Base-by-base conservation (phyloP, 1,140 invertebrate species). In the Globodera rostochiensis region DNA sequence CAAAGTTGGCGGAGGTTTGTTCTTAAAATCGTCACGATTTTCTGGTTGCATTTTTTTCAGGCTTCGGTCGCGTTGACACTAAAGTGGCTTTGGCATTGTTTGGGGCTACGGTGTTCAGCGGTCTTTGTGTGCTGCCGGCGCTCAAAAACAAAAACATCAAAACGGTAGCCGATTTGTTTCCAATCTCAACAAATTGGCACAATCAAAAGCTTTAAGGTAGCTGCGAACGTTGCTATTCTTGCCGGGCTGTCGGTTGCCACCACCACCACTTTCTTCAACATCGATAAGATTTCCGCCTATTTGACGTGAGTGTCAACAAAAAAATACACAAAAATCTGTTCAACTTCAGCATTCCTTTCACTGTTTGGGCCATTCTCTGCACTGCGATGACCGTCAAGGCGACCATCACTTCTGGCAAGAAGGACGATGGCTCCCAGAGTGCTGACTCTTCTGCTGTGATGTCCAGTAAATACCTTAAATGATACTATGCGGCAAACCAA, bases 1-100 rank as follows among this genome's bases (percentile, higher is more conserved):
- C 85, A 90, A 90, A 69, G 81, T 88, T 80, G 88, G 88, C 5
- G 88, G 88, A 77, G 88, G 87, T 83, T 49, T 84, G 60, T 64
- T 1, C 1, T 79, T 57, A 6, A 67, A 25, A 5, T 70, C 53
- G 57, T 47, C 13, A 7, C 21, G 60, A 50, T 19, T 49, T 8
- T 25, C 77, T 25, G 25, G 19, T n/a, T 25, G 45, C n/a, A 71
- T 53, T 50, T 70, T 70, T 83, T 86, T 85, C 19, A 86, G 85
- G 86, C 0, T 89, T 89, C 78, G 88, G 89, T 66, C 90, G 90
- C 85, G 85, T 83, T 45, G 88, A 89, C 80, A 89, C 88, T 3
- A 85, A 82, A 46, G 46, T 85, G 64, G 89, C 88, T 64, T 80
- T 89, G 46, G 81, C 73, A n/a, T 70, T 89, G 47, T 90, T 88